These are phyloP conservation scores for Numenius arquata DNA, from an alignment of 2,113 vertebrate genomes.

Conservation along the genomic window DNA sequence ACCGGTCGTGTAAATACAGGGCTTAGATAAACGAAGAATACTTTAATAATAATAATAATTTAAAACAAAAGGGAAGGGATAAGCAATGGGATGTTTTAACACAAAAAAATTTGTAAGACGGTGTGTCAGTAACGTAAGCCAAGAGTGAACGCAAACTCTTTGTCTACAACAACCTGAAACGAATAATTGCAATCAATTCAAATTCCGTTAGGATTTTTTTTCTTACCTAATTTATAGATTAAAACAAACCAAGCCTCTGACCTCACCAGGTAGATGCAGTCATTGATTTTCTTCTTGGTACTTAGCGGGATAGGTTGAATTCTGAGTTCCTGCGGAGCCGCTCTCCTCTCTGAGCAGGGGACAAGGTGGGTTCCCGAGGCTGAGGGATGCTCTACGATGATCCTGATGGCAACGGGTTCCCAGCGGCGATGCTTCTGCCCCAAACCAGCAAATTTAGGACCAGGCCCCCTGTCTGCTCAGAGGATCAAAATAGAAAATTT, in stretches of 20 bases:
- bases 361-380: background rate
- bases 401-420: background rate
- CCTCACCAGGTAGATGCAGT: background rate
- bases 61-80: background rate
- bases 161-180: background rate
- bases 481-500: background rate
- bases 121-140: background rate
- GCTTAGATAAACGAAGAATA: background rate
- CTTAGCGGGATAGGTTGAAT: fast-evolving
- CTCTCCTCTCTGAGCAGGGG: too few species aligned
- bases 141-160: background rate
- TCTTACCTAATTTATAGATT: background rate
- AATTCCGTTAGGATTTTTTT: background rate
- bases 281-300: background rate
- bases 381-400: fast-evolving
- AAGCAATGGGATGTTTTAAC: background rate
- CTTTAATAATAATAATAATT: too few species aligned
- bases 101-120: background rate
- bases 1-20: background rate
- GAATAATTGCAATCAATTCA: background rate
- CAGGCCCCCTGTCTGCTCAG: background rate
- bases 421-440: background rate
- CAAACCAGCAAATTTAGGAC: background rate
- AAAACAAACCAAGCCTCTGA: background rate
- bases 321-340: fast-evolving